Percentiles rank a stretch among this genome's conserved stretches.
phyloP scores from a whole-genome alignment of 1,140 invertebrate genomes.

The Colletes latitarsis region DNA sequence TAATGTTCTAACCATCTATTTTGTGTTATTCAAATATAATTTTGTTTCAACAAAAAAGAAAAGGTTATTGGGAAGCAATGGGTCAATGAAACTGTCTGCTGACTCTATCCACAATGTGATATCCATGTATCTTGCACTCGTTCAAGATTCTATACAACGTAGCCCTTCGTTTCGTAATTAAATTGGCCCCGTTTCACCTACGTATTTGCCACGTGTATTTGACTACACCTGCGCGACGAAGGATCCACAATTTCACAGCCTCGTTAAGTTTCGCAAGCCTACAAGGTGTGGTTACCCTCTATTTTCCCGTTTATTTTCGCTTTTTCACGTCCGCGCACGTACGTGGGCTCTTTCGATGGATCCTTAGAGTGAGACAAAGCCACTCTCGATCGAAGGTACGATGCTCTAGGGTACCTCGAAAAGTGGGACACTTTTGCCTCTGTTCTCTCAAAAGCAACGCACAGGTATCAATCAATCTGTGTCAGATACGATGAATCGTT shows the following conservation, averaged over 20 bases:
- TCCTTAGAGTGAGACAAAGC: slow-evolving; percentile 20
- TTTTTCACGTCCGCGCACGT: background rate
- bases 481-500: slow-evolving; percentile 19
- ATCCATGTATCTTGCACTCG: background rate
- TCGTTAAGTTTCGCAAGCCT: too few species aligned
- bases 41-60: too few species aligned
- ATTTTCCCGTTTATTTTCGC: slow-evolving; percentile 32
- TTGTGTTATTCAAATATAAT: too few species aligned
- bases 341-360: slow-evolving; percentile 11
- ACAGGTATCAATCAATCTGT: slow-evolving; percentile 28
- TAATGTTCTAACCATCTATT: too few species aligned
- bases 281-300: background rate
- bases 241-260: slow-evolving; percentile 19
- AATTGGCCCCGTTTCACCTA: background rate
- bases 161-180: background rate
- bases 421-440: slow-evolving; percentile 38
- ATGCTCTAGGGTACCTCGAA: slow-evolving; percentile 20
- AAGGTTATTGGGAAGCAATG: background rate
- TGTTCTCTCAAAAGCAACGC: slow-evolving; percentile 14
- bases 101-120: too few species aligned
- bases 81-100: background rate
- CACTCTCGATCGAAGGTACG: slow-evolving; percentile 32
- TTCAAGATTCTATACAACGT: background rate
- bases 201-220: background rate
- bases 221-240: background rate